phyloP scores from a whole-genome alignment of 2,888 invertebrate species.

The Cheilosia vulpina region DNA sequence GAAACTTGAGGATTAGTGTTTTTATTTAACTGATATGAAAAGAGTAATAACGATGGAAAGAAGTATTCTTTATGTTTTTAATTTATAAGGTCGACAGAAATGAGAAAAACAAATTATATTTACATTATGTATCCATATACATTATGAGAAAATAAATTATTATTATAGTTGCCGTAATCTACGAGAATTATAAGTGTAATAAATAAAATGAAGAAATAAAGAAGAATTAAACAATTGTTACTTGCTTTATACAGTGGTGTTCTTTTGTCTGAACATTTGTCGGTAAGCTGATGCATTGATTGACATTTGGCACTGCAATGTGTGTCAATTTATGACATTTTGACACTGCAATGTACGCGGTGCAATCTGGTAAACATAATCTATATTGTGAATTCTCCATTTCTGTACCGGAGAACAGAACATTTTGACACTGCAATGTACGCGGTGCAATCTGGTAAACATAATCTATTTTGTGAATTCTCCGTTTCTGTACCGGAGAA shows the following conservation, averaged over 20 bases:
- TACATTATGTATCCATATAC: conserved; percentile 44
- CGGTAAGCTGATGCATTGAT: no score
- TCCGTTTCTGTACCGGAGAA: no score
- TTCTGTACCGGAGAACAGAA: no score
- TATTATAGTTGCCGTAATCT: conserved; percentile 63
- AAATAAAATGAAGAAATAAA: conserved; percentile 68
- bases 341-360: no score
- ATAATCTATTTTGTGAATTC: no score
- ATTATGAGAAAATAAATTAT: conserved; percentile 42
- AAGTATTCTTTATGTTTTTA: conserved; percentile 26
- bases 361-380: no score
- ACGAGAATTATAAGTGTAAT: conserved; percentile 60
- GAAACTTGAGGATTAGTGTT: conserved; percentile 33
- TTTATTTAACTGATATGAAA: conserved; percentile 37
- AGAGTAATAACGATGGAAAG: conserved; percentile 13
- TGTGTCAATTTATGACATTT: no score
- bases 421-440: no score
- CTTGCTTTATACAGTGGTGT: conserved; percentile 36
- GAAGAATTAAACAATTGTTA: conserved; percentile 61
- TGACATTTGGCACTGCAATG: no score
- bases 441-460: no score
- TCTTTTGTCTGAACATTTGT: no score
- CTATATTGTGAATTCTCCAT: no score
- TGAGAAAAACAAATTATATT: conserved; percentile 46
- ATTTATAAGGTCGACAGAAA: conserved; percentile 46